Conservation (phyloP, 2,888 invertebrate species). For the Phalera bucephala region DNA sequence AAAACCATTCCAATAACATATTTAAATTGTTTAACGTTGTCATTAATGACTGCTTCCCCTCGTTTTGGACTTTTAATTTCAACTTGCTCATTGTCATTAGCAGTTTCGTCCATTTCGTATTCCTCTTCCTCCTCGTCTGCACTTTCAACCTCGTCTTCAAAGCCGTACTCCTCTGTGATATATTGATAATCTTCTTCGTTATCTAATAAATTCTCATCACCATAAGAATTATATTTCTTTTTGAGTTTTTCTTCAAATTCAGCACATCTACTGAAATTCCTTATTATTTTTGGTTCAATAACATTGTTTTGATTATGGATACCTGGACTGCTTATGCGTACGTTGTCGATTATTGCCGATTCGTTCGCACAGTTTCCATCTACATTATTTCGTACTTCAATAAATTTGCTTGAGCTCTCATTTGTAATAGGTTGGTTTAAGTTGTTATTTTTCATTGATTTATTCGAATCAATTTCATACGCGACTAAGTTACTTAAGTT, state of each 20-base stretch:
- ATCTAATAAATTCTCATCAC: constrained; percentile 13
- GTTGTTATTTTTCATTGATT: background rate
- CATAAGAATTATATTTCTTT: constrained; percentile 1
- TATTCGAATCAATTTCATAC: background rate
- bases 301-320: constrained; percentile 1
- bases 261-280: constrained; percentile 41
- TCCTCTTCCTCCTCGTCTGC: constrained; percentile 2
- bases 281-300: constrained; percentile 38
- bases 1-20: constrained; percentile 32
- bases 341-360: background rate
- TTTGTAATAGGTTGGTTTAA: background rate
- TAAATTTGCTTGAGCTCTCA: no score
- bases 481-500: background rate
- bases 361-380: background rate
- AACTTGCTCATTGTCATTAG: constrained; percentile 2
- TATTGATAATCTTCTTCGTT: constrained; percentile 25
- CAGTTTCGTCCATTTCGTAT: constrained; percentile 5
- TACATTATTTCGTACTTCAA: no score
- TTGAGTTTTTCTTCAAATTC: constrained; percentile 34
- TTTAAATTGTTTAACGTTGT: constrained; percentile 30
- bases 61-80: constrained; percentile 4
- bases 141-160: constrained; percentile 1
- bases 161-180: constrained; percentile 8
- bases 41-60: constrained; percentile 1
- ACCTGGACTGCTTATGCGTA: background rate